These are phyloP conservation scores for Drosophila littoralis DNA, from an alignment of 1,140 invertebrate species.

Conservation along the genomic window DNA sequence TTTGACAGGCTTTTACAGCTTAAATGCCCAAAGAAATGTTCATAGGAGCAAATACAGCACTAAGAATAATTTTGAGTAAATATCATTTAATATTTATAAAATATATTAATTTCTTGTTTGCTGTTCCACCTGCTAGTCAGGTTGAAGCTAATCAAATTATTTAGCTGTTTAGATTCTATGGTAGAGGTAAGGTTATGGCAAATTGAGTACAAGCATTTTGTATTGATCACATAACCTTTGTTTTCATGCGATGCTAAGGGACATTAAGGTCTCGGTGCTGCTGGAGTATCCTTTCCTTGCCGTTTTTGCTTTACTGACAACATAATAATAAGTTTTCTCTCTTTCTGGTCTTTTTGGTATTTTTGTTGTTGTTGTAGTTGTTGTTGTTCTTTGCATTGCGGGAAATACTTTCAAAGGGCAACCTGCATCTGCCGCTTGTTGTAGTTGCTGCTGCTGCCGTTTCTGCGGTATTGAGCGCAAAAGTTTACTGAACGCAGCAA, in stretches of 20 bases:
- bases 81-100: too few relatives aligned
- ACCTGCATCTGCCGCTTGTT: conserved; percentile 64
- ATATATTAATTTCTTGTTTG: too few relatives aligned
- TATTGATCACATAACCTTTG: conserved; percentile 34
- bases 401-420: conserved; percentile 69
- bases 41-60: background rate
- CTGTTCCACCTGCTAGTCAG: background rate
- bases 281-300: conserved; percentile 50
- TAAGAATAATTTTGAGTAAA: background rate
- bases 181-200: background rate
- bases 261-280: conserved; percentile 19
- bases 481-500: conserved; percentile 68
- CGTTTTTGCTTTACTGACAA: conserved; percentile 70
- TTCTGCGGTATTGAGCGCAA: conserved; percentile 76
- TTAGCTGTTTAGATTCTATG: background rate
- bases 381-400: conserved; percentile 47
- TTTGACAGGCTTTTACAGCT: background rate
- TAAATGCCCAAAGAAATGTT: too few relatives aligned
- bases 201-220: background rate
- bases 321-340: conserved; percentile 79
- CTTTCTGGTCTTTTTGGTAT: conserved; percentile 13
- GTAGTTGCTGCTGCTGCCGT: conserved; percentile 48
- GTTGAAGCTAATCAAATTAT: background rate
- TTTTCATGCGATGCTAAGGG: conserved; percentile 5
- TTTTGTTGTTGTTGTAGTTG: conserved; percentile 16